These are phyloP conservation scores for Diuraphis noxia DNA, from an alignment of 1,140 invertebrate species.

Conservation along the genomic window DNA sequence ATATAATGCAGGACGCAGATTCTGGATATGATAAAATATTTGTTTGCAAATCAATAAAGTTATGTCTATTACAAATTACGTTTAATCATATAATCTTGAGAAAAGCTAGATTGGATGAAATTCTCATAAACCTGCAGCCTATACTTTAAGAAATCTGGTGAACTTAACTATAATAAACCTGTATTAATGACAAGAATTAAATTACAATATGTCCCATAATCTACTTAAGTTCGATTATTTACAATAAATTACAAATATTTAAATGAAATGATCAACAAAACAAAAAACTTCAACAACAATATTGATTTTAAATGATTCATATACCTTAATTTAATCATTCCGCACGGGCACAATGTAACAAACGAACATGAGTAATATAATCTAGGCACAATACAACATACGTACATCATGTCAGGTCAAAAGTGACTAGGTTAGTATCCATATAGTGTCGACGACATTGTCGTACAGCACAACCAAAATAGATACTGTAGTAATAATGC, in stretches of 20 bases:
- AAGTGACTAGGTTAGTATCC: too few species aligned
- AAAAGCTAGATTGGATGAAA: background rate
- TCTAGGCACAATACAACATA: too few species aligned
- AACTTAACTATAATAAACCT: background rate
- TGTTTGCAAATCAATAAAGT: background rate
- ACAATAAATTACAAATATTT: background rate
- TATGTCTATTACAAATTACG: background rate
- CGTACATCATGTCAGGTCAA: too few species aligned
- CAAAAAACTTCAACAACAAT: too few species aligned
- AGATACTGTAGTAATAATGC: too few species aligned
- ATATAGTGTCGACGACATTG: too few species aligned
- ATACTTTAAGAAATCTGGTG: background rate
- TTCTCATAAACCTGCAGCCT: background rate
- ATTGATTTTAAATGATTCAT: too few species aligned
- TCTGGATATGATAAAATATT: background rate
- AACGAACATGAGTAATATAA: too few species aligned
- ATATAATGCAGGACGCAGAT: fast-evolving
- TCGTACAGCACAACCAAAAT: too few species aligned
- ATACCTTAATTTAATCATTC: too few species aligned
- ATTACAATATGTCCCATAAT: background rate
- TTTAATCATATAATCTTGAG: background rate
- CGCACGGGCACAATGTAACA: too few species aligned
- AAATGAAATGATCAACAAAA: too few species aligned
- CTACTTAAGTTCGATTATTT: background rate
- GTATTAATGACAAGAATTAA: background rate